Evolutionary conservation across 2,113 vertebrate species (phyloP), one percentile per base, ranked within the genome.

Genomic region (Urocynchramus pylzowi): DNA sequence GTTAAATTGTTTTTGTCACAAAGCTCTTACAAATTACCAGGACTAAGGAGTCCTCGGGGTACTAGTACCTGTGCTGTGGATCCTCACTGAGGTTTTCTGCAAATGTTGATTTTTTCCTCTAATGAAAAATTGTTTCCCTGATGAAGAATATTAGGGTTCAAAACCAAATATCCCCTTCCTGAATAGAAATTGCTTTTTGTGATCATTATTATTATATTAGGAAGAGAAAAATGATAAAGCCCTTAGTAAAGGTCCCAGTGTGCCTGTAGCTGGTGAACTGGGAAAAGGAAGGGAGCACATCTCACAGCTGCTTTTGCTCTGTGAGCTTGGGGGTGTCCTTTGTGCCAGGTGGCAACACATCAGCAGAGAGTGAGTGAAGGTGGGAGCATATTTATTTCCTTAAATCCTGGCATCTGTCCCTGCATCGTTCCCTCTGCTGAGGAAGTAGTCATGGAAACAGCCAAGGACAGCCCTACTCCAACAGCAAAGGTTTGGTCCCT

Each of bases 391-490:
- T 93, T 84, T 93, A 83, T 76, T 87, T 90, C 89, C 89, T 91
- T 91, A 75, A 91, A 96, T 90, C 30, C 79, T 95, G 75, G 82
- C 54, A 1, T 84, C 65, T 11, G 16, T 96, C 75, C 87, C 63
- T 0, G 19, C 42, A 71, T 77, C 82, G 57, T 90, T 84, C 45
- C 56, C 57, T 92, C 57, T 77, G 67, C 84, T 0, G 10, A 68
- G 41, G 52, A n/a, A 97, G 91, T 97, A 96, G 92, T 91, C 96
- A 97, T 97, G 95, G 96, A 92, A 96, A 97, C 96, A 89, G 69
- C 65, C 85, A 94, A 93, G 87, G 93, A 95, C 93, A 93, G 69
- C 42, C 65, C 87, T 94, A 47, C 80, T 95, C 74, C 76, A 91
- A 28, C 47, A 83, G 68, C 33, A 86, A 21, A 92, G 88, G 47